Evolutionary conservation across 2,797 vertebrate species (phyloP), one percentile per base, ranked within the genome.

Genomic region (Sardinella longiceps): DNA sequence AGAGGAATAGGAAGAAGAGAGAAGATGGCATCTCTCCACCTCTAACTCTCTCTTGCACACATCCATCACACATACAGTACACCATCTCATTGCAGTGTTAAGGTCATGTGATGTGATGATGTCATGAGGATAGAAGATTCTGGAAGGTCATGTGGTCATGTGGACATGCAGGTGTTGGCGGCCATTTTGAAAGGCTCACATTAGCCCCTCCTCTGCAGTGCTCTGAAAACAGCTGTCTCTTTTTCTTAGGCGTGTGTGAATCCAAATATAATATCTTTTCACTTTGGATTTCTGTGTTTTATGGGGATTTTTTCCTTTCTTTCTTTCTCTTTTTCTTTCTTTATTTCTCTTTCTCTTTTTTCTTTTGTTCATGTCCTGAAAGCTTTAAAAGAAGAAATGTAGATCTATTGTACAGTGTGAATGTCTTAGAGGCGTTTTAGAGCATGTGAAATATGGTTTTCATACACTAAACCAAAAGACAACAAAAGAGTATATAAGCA

Each of bases 371-470:
- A 93, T 93, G 92, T 95, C 91, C 91, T 90, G 90, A 93, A 92
- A 95, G 93, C 93, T 95, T 95, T 94, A 90, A 94, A 86, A 89
- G 86, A 93, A 88, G 86, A 93, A 88, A 84, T 95, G 94, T 95
- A 94, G 93, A 95, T 95, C 92, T 92, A 92, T 88, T 95, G 95
- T 95, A 95, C 93, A 95, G 92, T 89, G 92, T 94, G 93, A 94
- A 90, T 93, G 93, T 91, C 89, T 86, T 88, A 90, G 88, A 88
- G 83, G 93, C 89, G 63, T 94, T 94, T 94, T 94, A 91, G 92
- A 94, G 95, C 95, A 96, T 96, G 95, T 95, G 86, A 93, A 91
- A 90, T 88, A n/a, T n/a, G 85, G 89, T 95, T 94, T 94, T 94
- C 92, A 90, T 93, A 93, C 90, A 91, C 28, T 70, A 93, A 92